Conservation (phyloP, 2,113 vertebrate genomes). For the Lamprotornis superbus region DNA sequence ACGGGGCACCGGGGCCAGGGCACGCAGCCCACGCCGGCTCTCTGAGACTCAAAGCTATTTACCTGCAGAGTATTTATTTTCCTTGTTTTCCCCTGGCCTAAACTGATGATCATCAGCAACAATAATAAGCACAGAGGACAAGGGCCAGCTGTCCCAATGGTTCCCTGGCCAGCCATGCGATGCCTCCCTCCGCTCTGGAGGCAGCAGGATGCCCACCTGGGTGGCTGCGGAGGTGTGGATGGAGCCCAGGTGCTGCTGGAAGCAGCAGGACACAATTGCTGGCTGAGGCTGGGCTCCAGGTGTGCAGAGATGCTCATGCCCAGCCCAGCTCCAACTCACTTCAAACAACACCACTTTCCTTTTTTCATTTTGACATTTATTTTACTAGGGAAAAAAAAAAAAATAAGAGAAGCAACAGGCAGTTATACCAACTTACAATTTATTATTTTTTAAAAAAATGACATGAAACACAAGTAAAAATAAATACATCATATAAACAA, state of each 20-base stretch:
- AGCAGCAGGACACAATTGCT: neutral
- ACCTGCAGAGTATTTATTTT: conserved; percentile 39
- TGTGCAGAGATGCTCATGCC: neutral
- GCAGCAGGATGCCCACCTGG: neutral
- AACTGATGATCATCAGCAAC: neutral
- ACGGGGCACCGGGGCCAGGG: neutral
- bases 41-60: neutral
- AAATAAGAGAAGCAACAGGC: conserved; percentile 59
- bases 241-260: neutral
- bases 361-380: conserved; percentile 42
- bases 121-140: neutral
- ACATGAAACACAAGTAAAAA: conserved; percentile 88
- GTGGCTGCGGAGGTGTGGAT: rapidly evolving
- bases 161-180: rapidly evolving
- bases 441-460: conserved; percentile 82
- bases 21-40: neutral
- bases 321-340: neutral
- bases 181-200: neutral
- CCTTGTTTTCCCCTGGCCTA: neutral
- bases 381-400: neutral
- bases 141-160: neutral
- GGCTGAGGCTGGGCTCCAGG: neutral
- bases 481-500: conserved; percentile 86
- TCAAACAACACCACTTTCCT: neutral
- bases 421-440: conserved; percentile 84